A percentile compares a stretch with the other conserved stretches of the same genome.
These are phyloP conservation scores for Temnothorax longispinosus DNA, from an alignment of 1,140 invertebrate genomes.

Conservation along the genomic window DNA sequence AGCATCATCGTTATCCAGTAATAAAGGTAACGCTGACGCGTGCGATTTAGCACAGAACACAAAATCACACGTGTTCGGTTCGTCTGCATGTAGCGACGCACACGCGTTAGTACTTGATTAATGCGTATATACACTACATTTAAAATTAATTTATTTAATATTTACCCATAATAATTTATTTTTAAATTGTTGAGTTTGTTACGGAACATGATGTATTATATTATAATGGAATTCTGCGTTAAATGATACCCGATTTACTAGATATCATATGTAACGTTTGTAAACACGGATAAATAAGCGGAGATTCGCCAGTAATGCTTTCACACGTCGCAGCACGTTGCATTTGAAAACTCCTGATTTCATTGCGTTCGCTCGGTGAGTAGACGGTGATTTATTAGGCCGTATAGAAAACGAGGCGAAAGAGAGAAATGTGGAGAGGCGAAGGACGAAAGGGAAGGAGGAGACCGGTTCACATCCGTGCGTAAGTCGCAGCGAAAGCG, in stretches of 20 bases:
- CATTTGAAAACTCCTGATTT: neutral
- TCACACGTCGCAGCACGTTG: neutral
- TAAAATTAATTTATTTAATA: neutral
- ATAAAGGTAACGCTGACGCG: neutral
- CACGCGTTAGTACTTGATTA: neutral
- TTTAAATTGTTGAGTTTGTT: neutral
- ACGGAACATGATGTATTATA: neutral
- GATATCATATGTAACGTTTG: neutral
- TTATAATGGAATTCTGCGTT: neutral
- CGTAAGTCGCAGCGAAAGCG: slow-evolving; percentile 39
- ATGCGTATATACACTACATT: neutral
- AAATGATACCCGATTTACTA: neutral
- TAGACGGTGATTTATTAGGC: neutral
- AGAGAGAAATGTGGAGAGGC: neutral
- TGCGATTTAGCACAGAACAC: neutral
- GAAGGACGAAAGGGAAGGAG: neutral
- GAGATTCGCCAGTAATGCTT: neutral
- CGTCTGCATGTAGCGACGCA: neutral
- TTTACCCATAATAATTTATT: neutral
- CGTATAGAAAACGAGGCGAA: slow-evolving; percentile 4
- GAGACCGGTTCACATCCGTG: slow-evolving; percentile 19
- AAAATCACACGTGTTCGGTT: slow-evolving; percentile 10
- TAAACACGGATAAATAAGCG: neutral
- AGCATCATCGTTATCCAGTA: neutral
- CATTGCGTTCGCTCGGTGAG: neutral